Conservation (phyloP, 2,888 invertebrate genomes). For the Perdita meconis region DNA sequence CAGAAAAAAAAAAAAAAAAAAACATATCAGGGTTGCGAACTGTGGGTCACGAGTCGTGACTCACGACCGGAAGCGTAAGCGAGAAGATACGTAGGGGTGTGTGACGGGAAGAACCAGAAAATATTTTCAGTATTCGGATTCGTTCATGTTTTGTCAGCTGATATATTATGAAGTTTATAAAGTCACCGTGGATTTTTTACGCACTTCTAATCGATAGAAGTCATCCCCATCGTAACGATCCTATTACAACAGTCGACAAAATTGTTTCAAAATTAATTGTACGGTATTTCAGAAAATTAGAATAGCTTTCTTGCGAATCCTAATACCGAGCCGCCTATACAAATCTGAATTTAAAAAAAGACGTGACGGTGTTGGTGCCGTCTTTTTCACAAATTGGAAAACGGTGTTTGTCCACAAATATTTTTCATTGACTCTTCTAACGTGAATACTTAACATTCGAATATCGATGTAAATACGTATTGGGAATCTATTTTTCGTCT, state of each 20-base stretch:
- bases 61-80: background rate
- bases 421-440: constrained; percentile 25
- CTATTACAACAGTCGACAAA: background rate
- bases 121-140: constrained; percentile 29
- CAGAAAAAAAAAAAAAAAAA: no score
- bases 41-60: background rate
- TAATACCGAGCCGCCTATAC: constrained; percentile 33
- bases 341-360: constrained; percentile 25
- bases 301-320: constrained; percentile 3
- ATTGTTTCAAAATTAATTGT: background rate
- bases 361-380: constrained; percentile 18
- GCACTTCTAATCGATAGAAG: constrained; percentile 12
- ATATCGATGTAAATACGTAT: constrained; percentile 38
- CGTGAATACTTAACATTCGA: constrained; percentile 4
- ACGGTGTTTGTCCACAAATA: constrained; percentile 17
- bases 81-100: background rate
- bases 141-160: constrained; percentile 11
- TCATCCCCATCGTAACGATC: constrained; percentile 12
- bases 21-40: constrained; percentile 34
- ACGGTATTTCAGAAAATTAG: background rate
- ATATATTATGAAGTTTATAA: background rate
- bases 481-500: constrained; percentile 21
- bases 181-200: constrained; percentile 23
- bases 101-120: constrained; percentile 21
- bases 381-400: constrained; percentile 23